These are phyloP conservation scores for Myzus persicae DNA, from an alignment of 1,140 invertebrate species.

Conservation along the genomic window DNA sequence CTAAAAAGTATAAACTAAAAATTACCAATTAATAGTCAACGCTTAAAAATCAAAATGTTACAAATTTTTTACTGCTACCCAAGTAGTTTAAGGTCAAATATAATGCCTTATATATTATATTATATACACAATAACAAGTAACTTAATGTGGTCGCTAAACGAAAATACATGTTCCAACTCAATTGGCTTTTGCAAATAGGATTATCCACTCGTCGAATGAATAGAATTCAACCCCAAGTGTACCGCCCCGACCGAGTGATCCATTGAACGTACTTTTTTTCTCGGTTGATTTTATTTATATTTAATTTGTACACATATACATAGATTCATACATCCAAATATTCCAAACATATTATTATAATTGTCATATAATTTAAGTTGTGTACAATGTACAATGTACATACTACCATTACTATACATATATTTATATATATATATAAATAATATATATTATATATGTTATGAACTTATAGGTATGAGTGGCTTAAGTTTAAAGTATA, in stretches of 20 bases:
- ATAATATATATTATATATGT: no score
- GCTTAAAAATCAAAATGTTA: not conserved
- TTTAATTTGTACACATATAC: not conserved
- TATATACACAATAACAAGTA: not conserved
- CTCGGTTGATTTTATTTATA: not conserved
- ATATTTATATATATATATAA: no score
- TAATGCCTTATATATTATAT: not conserved
- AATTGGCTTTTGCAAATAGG: constrained; percentile 12
- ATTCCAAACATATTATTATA: no score
- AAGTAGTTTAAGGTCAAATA: not conserved
- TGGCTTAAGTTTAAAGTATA: not conserved
- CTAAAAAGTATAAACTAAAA: not conserved
- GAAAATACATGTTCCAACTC: not conserved
- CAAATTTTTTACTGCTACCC: not conserved
- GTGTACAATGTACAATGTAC: no score
- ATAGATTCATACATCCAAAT: no score
- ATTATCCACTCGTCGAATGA: not conserved
- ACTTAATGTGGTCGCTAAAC: not conserved
- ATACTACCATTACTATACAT: no score
- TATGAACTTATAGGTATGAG: not conserved
- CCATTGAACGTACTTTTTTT: not conserved
- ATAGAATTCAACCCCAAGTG: not conserved
- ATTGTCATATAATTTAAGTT: no score
- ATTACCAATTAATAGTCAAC: not conserved
- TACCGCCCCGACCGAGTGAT: not conserved